These are phyloP conservation scores for Eupeodes luniger DNA, from an alignment of 2,888 invertebrate species.

Conservation along the genomic window DNA sequence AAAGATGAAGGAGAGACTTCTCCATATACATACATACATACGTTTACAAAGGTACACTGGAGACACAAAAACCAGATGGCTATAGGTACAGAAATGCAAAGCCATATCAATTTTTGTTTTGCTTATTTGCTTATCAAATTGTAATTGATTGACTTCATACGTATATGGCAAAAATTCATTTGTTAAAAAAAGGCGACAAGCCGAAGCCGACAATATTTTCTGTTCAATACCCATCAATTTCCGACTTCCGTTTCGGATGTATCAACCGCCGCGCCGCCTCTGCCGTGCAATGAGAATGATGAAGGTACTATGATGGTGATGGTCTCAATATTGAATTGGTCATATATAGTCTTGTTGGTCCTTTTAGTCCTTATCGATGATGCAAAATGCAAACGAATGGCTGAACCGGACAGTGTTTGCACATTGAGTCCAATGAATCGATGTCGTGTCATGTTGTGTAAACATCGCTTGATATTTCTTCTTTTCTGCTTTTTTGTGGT, in stretches of 20 bases:
- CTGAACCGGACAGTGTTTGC: conserved; percentile 53
- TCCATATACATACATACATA: too few relatives aligned
- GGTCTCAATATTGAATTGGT: conserved; percentile 11
- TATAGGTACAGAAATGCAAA: conserved; percentile 45
- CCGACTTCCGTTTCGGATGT: conserved; percentile 67
- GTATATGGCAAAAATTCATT: conserved; percentile 62
- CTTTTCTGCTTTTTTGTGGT: not conserved
- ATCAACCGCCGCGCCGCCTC: conserved; percentile 2
- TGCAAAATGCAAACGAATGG: conserved; percentile 71
- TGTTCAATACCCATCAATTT: conserved; percentile 70
- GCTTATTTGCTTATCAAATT: conserved; percentile 75
- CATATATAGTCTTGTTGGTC: conserved; percentile 8
- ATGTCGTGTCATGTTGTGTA: conserved; percentile 77
- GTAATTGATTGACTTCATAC: conserved; percentile 74
- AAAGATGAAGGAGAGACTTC: too few relatives aligned
- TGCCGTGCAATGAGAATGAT: not conserved
- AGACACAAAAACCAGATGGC: not conserved
- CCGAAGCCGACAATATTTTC: conserved; percentile 69
- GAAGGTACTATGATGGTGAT: not conserved
- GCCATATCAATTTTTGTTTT: conserved; percentile 12
- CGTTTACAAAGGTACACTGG: too few relatives aligned
- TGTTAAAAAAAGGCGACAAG: conserved; percentile 62
- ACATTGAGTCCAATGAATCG: conserved; percentile 72
- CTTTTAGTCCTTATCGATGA: conserved; percentile 54
- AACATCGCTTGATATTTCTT: conserved; percentile 62